Percentiles rank a stretch among this genome's conserved stretches.
Evolutionary conservation across 2,888 invertebrate species (phyloP).

Genomic region (Mellilla xanthometata): DNA sequence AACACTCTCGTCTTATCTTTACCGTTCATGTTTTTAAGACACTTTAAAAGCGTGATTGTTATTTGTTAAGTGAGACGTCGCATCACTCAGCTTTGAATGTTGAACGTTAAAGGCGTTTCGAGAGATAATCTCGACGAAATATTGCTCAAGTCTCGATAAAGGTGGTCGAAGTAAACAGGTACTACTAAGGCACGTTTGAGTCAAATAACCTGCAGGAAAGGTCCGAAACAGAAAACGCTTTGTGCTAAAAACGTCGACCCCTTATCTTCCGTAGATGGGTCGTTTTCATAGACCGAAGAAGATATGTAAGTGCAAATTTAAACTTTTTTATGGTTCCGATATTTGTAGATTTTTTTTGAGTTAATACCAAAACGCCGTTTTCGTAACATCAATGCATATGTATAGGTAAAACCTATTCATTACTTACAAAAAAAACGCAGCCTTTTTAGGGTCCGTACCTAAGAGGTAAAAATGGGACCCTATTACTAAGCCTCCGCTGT

Average conservation of each 20-base stretch:
- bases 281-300: constrained; percentile 65
- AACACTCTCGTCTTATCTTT: constrained; percentile 17
- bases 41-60: constrained; percentile 62
- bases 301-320: constrained; percentile 1
- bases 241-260: constrained; percentile 81
- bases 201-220: constrained; percentile 74
- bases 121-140: constrained; percentile 73
- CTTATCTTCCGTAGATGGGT: constrained; percentile 75
- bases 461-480: too few species aligned
- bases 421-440: too few species aligned
- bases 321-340: too few species aligned
- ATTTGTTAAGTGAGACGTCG: constrained; percentile 72
- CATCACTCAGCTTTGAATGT: constrained; percentile 57
- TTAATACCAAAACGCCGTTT: too few species aligned
- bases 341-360: too few species aligned
- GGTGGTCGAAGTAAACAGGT: constrained; percentile 67
- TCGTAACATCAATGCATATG: too few species aligned
- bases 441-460: too few species aligned
- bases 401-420: too few species aligned
- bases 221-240: constrained; percentile 78
- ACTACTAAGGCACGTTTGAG: constrained; percentile 70
- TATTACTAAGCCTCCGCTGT: too few species aligned
- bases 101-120: constrained; percentile 65
- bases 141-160: constrained; percentile 67
- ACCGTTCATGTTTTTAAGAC: constrained; percentile 20